Evolutionary conservation across 1,140 invertebrate genomes (phyloP).

Genomic region (Copidosoma floridanum): DNA sequence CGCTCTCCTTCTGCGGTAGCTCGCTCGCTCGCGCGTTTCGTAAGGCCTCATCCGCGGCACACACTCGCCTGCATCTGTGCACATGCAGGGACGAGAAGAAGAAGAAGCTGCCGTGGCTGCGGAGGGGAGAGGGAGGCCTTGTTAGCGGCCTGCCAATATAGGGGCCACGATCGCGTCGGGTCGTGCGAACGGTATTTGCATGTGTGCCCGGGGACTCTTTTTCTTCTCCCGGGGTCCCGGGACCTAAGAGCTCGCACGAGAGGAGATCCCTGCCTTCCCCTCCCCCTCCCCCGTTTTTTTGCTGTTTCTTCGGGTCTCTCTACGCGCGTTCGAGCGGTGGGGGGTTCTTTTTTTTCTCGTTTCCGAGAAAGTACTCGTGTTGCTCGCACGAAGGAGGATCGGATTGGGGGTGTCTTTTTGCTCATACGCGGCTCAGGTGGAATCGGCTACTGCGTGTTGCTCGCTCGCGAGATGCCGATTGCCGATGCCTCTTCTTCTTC

Average conservation of each 20-base stretch:
- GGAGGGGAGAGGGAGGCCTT: conserved; percentile 39
- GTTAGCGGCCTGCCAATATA: conserved; percentile 50
- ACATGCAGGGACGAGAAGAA: not conserved
- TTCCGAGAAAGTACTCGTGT: conserved; percentile 5
- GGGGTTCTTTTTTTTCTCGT: not conserved
- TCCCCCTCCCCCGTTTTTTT: not conserved
- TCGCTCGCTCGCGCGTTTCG: too few species aligned
- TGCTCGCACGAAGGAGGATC: not conserved
- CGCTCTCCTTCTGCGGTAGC: too few species aligned
- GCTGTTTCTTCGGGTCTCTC: not conserved
- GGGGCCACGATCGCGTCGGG: conserved; percentile 32
- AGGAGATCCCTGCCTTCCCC: too few species aligned
- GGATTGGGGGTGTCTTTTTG: not conserved
- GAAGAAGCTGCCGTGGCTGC: conserved; percentile 10
- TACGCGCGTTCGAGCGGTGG: not conserved
- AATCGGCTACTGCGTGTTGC: too few species aligned
- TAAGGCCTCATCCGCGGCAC: too few species aligned
- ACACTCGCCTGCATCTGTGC: conserved; percentile 22
- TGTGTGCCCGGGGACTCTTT: conserved; percentile 16
- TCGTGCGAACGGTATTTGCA: conserved; percentile 47
- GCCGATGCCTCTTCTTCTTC: too few species aligned
- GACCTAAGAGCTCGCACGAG: too few species aligned
- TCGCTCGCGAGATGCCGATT: too few species aligned
- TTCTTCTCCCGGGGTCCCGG: not conserved
- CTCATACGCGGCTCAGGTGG: too few species aligned